phyloP scores from a whole-genome alignment of 2,797 vertebrate genomes.

The Zenarchopterus dispar region DNA sequence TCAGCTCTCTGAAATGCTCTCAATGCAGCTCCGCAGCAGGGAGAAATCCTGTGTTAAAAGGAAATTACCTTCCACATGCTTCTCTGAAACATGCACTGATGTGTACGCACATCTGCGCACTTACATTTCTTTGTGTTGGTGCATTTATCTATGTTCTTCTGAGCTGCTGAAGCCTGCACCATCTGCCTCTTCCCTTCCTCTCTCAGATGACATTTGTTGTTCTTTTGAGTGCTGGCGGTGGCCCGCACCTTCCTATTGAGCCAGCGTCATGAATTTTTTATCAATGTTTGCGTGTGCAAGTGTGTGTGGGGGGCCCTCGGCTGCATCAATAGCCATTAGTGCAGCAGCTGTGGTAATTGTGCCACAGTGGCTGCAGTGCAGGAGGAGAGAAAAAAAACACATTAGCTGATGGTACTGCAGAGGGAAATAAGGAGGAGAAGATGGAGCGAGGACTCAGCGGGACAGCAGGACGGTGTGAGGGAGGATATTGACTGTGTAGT shows the following conservation, averaged over 20 bases:
- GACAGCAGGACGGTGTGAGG: constrained; percentile 41
- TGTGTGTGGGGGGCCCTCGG: constrained; percentile 41
- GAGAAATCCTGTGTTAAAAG: constrained; percentile 71
- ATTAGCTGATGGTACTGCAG: constrained; percentile 78
- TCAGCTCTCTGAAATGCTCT: constrained; percentile 73
- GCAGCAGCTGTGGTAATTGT: constrained; percentile 78
- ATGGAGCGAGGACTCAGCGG: constrained; percentile 48
- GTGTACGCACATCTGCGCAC: constrained; percentile 16
- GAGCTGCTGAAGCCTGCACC: constrained; percentile 21
- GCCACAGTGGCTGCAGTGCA: constrained; percentile 76
- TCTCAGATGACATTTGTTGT: constrained; percentile 74
- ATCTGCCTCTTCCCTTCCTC: constrained; percentile 40
- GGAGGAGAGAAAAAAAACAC: constrained; percentile 30
- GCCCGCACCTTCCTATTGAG: constrained; percentile 73
- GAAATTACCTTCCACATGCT: constrained; percentile 68
- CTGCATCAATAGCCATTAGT: constrained; percentile 83
- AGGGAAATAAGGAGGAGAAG: constrained; percentile 64
- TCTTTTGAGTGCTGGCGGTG: constrained; percentile 61
- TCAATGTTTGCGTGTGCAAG: constrained; percentile 64
- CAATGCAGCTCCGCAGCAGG: constrained; percentile 54
- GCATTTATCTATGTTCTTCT: constrained; percentile 2
- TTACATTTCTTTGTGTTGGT: neutral
- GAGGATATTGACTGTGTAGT: constrained; percentile 43
- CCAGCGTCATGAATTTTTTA: constrained; percentile 79
- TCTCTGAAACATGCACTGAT: constrained; percentile 35